Percentiles rank a stretch among this genome's conserved stretches.
Evolutionary conservation across 2,888 invertebrate species (phyloP).

Genomic region (Stenurella melanura): DNA sequence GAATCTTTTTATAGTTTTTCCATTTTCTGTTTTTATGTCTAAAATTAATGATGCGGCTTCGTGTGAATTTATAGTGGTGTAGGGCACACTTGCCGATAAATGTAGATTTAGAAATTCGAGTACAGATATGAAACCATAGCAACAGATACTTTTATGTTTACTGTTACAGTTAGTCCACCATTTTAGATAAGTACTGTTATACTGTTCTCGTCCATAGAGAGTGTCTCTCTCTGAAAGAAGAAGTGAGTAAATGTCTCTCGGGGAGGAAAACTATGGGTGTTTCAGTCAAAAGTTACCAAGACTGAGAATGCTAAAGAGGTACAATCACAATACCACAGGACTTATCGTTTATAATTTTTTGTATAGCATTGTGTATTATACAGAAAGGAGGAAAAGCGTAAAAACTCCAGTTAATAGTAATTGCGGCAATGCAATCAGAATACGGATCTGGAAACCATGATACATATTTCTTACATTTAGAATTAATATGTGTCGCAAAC

Average conservation of each 20-base stretch:
- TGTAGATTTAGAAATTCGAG: too few species aligned
- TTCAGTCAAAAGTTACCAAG: conserved; percentile 58
- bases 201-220: conserved; percentile 52
- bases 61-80: too few species aligned
- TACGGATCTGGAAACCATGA: conserved; percentile 59
- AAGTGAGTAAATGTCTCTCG: conserved; percentile 53
- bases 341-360: conserved; percentile 62
- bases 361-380: conserved; percentile 56
- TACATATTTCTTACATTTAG: conserved; percentile 58
- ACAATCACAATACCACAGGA: conserved; percentile 63
- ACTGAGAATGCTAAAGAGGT: conserved; percentile 42
- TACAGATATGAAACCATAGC: too few species aligned
- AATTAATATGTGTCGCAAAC: conserved; percentile 45
- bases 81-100: too few species aligned
- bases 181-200: too few species aligned
- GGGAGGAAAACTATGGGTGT: conserved; percentile 56
- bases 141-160: too few species aligned
- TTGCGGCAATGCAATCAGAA: too few species aligned
- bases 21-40: too few species aligned
- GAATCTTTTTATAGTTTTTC: too few species aligned
- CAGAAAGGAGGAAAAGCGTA: conserved; percentile 53
- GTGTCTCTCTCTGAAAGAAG: conserved; percentile 58
- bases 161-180: too few species aligned
- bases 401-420: not conserved
- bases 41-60: too few species aligned